Conservation (phyloP, 2,888 invertebrate genomes). For the Microplitis manilae region DNA sequence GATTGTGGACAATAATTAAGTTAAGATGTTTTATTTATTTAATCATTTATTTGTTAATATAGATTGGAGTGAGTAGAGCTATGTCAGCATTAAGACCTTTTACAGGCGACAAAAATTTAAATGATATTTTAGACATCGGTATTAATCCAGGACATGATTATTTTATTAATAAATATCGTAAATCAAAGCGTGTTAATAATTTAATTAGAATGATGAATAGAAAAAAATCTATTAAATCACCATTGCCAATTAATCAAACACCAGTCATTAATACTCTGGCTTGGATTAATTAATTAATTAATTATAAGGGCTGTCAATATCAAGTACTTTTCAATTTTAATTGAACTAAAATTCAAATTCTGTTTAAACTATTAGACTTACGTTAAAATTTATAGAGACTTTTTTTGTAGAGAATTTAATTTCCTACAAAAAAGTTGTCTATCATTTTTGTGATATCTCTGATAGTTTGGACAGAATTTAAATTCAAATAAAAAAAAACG, state of each 20-base stretch:
- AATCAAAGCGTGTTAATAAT: conserved; percentile 52
- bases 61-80: conserved; percentile 81
- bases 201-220: conserved; percentile 46
- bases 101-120: conserved; percentile 72
- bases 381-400: too few species aligned
- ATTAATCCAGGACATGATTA: conserved; percentile 76
- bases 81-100: conserved; percentile 81
- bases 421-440: too few species aligned
- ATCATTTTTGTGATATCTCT: too few species aligned
- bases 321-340: neutral
- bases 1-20: conserved; percentile 2
- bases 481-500: too few species aligned
- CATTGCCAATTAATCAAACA: neutral
- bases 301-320: neutral
- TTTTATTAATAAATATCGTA: conserved; percentile 60
- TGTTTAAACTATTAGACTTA: too few species aligned
- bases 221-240: conserved; percentile 4
- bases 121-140: conserved; percentile 75
- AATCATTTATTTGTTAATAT: conserved; percentile 29
- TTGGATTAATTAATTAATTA: conserved; percentile 25
- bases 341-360: too few species aligned
- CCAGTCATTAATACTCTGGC: neutral
- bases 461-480: too few species aligned
- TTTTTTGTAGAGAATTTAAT: too few species aligned
- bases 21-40: conserved; percentile 26